Evolutionary conservation across 2,113 vertebrate species (phyloP), one percentile per base, ranked within the genome.

Genomic region (Lophura nycthemera): DNA sequence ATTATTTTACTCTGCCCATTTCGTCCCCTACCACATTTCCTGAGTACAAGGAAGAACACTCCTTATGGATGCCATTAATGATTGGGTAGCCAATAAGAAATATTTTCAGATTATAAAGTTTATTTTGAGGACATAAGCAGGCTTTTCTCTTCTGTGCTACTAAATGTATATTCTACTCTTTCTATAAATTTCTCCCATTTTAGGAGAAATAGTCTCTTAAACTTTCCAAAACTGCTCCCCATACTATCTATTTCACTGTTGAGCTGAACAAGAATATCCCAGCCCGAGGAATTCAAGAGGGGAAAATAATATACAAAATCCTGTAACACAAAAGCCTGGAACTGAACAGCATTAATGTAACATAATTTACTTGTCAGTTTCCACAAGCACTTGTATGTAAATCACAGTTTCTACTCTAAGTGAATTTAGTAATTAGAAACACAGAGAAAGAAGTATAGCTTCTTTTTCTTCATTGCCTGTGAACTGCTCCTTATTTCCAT

Each of bases 401-500:
- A 90, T 52, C 80, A 78, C 40, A 75, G 22, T 69, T 93, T 86
- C 57, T 56, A 42, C 69, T 57, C 69, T 76, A 95, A 93, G 34
- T 32, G 72, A 82, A 29, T 92, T 85, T 74, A 57, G 64, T 48
- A 83, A 82, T 76, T 79, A 91, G 54, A 84, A 95, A 57, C 52
- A 78, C 57, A 30, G 70, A 14, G 34, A 90, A 95, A 40, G 76
- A 82, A 83, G 61, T 61, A 83, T 6, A 89, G 48, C 82, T 18
- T 80, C 63, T 74, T 45, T 86, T 52, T 54, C 71, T 66, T 77
- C 60, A 47, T 17, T 74, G 86, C 84, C 34, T 89, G 77, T 73
- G 84, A 81, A 60, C 50, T 30, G 70, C 21, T 92, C 34, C 74
- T 83, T 83, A 52, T 94, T 95, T 96, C 85, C 72, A 65, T 64